Evolutionary conservation across 2,797 vertebrate genomes (phyloP).

Genomic region (Alosa sapidissima): DNA sequence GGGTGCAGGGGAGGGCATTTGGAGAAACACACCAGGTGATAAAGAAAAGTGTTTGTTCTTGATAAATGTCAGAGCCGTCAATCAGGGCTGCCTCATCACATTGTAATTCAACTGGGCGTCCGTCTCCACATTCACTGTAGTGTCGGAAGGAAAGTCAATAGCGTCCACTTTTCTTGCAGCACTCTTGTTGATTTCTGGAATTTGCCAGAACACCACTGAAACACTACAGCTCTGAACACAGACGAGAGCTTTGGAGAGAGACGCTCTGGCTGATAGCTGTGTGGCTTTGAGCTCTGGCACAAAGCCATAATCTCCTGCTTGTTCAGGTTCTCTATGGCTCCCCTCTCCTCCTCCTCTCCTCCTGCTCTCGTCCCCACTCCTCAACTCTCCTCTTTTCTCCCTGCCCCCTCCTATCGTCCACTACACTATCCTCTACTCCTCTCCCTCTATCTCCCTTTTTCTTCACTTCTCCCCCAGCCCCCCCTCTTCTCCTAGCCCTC

Average conservation of each 20-base stretch:
- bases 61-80: conserved; percentile 58
- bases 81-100: conserved; percentile 40
- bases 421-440: neutral
- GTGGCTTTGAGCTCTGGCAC: neutral
- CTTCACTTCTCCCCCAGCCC: too few relatives aligned
- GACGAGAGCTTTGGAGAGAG: neutral
- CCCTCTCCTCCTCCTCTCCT: neutral
- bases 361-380: neutral
- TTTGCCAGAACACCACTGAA: neutral
- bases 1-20: neutral
- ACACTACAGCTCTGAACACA: neutral
- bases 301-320: neutral
- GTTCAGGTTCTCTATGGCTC: conserved; percentile 18
- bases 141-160: neutral
- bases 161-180: neutral
- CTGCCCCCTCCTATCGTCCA: too few relatives aligned
- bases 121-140: conserved; percentile 25
- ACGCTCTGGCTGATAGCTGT: neutral
- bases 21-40: conserved; percentile 8
- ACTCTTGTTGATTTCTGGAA: conserved; percentile 18
- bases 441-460: too few relatives aligned
- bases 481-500: too few relatives aligned
- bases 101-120: conserved; percentile 42
- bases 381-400: neutral
- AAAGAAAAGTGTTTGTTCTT: conserved; percentile 52